Evolutionary conservation across 37 sponge, comb jelly and placozoan genomes (phyloP).

Genomic region (Haliclona indistincta): DNA sequence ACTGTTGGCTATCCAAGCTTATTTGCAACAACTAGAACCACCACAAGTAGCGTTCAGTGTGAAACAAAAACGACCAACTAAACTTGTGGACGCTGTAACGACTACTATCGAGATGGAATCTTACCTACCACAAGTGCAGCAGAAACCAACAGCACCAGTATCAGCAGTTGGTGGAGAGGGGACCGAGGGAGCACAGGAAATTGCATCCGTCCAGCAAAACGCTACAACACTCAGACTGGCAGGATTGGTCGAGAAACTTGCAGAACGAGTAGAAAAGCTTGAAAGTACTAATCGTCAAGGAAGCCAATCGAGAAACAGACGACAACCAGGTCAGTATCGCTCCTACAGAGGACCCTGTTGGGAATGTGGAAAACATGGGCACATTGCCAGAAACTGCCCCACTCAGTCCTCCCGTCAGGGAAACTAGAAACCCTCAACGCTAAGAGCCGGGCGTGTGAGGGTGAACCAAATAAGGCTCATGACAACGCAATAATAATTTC

Average conservation of each 20-base stretch:
- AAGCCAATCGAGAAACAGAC: not conserved
- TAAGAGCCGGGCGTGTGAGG: slow-evolving; percentile 20
- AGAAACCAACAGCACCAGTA: not conserved
- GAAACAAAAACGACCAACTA: slow-evolving; percentile 1
- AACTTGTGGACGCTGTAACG: slow-evolving; percentile 22
- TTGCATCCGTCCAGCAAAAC: not conserved
- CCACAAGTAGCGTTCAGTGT: slow-evolving; percentile 30
- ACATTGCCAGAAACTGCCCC: slow-evolving; percentile 25
- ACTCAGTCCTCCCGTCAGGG: slow-evolving; percentile 12
- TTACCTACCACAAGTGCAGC: not conserved
- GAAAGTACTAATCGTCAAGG: not conserved
- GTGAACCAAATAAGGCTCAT: slow-evolving; percentile 6
- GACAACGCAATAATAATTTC: not conserved
- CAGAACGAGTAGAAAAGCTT: slow-evolving; percentile 18
- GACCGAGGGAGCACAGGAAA: not conserved
- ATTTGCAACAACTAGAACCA: slow-evolving; percentile 1
- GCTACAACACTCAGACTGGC: not conserved
- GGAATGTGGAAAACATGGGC: slow-evolving; percentile 15
- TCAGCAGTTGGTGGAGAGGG: not conserved
- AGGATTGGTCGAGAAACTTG: not conserved
- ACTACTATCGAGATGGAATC: slow-evolving; percentile 29
- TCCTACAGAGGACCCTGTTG: not conserved
- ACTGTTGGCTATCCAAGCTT: slow-evolving; percentile 18
- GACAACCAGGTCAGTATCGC: not conserved
- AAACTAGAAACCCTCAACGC: slow-evolving; percentile 30